Evolutionary conservation across 2,797 vertebrate species (phyloP), one percentile per base, ranked within the genome.

Genomic region (Botia almorhae): DNA sequence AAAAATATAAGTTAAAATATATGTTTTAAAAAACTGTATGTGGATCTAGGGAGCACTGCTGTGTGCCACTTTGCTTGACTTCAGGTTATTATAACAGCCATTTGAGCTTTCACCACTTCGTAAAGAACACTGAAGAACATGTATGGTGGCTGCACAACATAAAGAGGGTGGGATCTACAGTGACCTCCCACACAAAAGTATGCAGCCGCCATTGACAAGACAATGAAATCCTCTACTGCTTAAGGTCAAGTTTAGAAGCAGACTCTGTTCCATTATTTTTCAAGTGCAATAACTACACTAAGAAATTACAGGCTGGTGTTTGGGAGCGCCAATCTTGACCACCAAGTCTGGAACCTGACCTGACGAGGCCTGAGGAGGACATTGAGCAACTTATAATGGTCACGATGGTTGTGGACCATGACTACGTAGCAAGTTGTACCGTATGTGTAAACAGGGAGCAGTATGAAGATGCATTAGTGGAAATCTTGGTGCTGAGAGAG

Each of bases 231-330:
- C 36, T 4, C 36, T 43, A 67, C 63, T 43, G 36, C 36, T 43
- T 19, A 43, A 36, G 63, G 63, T 0, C 3, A 36, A n/a, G 19
- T 67, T 67, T 67, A 43, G 36, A 17, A 43, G 10, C 11, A 43
- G 36, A 36, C 17, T 43, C 1, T 67, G 10, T 67, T 43, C 36
- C 64, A 21, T 67, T 36, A 4, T 67, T 67, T 13, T 43, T 67
- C 4, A 17, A 67, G n/a, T 43, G 64, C 36, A 67, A 21, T 39
- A 65, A 13, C 64, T 67, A 67, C 64, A 43, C 17, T 43, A 65
- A 33, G 63, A 10, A 4, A 33, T 65, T 17, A 64, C 16, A 12
- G 51, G 51, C 1, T 4, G 4, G 51, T 53, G 8, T 43, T 39
- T 65, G 17, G 36, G 3, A 43, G 10, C 10, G 0, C 10, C 4